Evolutionary conservation across 2,113 vertebrate genomes (phyloP), one percentile per base, ranked within the genome.

Genomic region (Neoarius graeffei): DNA sequence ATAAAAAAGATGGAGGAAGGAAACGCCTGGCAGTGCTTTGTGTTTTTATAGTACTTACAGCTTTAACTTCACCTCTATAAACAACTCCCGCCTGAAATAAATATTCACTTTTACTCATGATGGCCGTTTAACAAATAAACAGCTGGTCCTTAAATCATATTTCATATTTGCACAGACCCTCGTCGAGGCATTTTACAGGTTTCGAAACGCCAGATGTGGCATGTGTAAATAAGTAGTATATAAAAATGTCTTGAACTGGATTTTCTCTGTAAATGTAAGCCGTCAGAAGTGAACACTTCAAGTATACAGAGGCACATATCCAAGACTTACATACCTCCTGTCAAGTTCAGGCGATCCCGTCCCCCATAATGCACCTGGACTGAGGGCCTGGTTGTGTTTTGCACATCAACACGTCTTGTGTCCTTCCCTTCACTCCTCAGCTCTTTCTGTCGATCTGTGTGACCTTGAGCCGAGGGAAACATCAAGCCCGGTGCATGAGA

Each of bases 51-150:
- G 81, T 14, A 42, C 27, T 83, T 52, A 71, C 35, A 88, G 81
- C 81, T 62, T 81, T 71, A n/a, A 81, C 77, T 76, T 84, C 76
- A 60, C 71, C 81, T 79, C 87, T 27, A 54, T 77, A 88, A 88
- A 84, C 87, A 88, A 56, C 57, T 88, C 48, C 50, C 20, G 10
- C 42, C 42, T 20, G 52, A 88, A 52, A 73, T 7, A 88, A 64
- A 64, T 52, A 87, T 54, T 50, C n/a, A 76, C 81, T 76, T 76
- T 87, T 81, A 83, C 81, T 64, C 59, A 5, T 42, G 71, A 88
- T 81, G 42, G 59, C 50, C 67, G 14, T 83, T 77, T 79, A 42
- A 84, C 81, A 88, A 88, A 88, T 84, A 84, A 84, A 77, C 81
- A 23, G 54, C 52, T 48, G 15, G 64, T 23, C 23, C 19, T 35